phyloP scores from a whole-genome alignment of 2,888 invertebrate species.

The Stegophylla sp. region DNA sequence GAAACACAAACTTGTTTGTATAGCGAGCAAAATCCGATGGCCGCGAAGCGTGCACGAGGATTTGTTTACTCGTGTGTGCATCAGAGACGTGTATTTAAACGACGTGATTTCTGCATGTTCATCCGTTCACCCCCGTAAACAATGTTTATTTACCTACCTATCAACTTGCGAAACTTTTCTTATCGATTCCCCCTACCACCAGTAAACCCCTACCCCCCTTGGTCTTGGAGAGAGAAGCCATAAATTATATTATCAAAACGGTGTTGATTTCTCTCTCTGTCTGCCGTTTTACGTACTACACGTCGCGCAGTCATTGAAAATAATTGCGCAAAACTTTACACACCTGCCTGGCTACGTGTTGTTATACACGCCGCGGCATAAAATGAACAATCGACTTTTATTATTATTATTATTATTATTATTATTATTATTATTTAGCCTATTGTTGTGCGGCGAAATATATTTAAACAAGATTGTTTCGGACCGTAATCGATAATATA shows the following conservation, averaged over 20 bases:
- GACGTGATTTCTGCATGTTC: too few species aligned
- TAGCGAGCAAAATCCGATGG: too few species aligned
- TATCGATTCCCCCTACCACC: neutral
- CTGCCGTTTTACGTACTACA: neutral
- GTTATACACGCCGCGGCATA: neutral
- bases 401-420: too few species aligned
- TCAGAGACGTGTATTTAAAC: too few species aligned
- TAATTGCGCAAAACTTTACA: slow-evolving; percentile 2
- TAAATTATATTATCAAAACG: neutral
- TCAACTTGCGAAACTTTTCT: neutral
- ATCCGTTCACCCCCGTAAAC: too few species aligned
- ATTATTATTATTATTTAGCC: too few species aligned
- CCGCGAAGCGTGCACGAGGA: too few species aligned
- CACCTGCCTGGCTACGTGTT: too few species aligned
- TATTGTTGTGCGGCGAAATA: slow-evolving; percentile 34
- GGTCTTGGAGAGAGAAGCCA: neutral
- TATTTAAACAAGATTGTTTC: slow-evolving; percentile 40
- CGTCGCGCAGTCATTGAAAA: neutral
- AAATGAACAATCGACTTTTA: slow-evolving; percentile 37
- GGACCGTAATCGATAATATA: slow-evolving; percentile 26
- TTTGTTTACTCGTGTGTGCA: too few species aligned
- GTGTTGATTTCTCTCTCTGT: neutral
- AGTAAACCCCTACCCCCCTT: neutral
- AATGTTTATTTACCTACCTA: neutral
- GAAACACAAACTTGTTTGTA: too few species aligned